Conservation (phyloP, 2,113 vertebrate genomes). For the Lepidiolamprologus cunningtoni region DNA sequence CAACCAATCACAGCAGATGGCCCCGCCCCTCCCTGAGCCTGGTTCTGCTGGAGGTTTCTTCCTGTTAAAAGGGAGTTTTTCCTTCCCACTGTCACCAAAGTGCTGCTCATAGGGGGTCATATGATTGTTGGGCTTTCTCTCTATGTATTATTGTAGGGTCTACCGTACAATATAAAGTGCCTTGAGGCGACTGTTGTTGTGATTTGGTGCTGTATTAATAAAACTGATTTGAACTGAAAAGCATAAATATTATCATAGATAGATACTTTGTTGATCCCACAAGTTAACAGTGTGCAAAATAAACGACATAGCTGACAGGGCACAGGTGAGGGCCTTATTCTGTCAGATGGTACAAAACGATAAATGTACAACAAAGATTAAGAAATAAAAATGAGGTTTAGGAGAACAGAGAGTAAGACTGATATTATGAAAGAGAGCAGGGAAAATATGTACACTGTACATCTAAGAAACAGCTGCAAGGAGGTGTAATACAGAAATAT, state of each 20-base stretch:
- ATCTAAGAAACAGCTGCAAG: not conserved
- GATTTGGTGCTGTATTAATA: fast-evolving
- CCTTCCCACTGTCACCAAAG: fast-evolving
- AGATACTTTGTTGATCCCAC: not conserved
- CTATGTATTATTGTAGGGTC: fast-evolving
- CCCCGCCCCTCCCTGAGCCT: not conserved
- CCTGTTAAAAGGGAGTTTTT: not conserved
- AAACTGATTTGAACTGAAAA: not conserved
- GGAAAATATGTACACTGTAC: fast-evolving
- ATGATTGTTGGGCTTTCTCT: not conserved
- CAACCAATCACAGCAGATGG: not conserved
- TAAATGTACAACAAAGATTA: not conserved
- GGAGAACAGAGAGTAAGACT: not conserved
- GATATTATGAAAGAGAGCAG: not conserved
- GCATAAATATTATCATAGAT: not conserved
- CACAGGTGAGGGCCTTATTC: not conserved
- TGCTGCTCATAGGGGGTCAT: fast-evolving
- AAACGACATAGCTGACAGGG: not conserved
- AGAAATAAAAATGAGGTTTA: not conserved
- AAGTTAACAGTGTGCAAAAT: not conserved
- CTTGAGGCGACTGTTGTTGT: not conserved
- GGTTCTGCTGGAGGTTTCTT: not conserved
- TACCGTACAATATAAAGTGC: fast-evolving
- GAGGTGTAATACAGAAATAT: fast-evolving
- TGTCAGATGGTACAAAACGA: not conserved